phyloP scores from a whole-genome alignment of 2,888 invertebrate species.

The Agriopis aurantiaria region DNA sequence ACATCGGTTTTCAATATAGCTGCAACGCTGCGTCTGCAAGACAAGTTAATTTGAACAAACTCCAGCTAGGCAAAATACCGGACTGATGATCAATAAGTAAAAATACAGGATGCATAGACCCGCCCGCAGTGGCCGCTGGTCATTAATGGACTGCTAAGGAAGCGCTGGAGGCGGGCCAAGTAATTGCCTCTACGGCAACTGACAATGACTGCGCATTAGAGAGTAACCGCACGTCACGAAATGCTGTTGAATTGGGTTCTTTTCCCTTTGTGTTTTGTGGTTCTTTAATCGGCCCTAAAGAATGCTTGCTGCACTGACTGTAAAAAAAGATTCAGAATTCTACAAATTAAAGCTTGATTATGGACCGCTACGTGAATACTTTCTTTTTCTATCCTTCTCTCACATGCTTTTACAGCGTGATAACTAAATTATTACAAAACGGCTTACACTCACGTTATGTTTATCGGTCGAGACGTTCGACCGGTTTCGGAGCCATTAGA shows the following conservation, averaged over 20 bases:
- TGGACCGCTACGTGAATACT: too few species aligned
- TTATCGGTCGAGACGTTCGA: too few species aligned
- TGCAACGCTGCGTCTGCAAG: not conserved
- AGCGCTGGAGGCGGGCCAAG: constrained; percentile 51
- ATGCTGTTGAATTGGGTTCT: not conserved
- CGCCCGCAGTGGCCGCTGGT: constrained; percentile 18
- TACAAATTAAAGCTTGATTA: too few species aligned
- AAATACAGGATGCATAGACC: constrained; percentile 31
- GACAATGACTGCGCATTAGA: constrained; percentile 39
- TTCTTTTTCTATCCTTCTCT: too few species aligned
- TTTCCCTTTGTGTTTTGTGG: constrained; percentile 5
- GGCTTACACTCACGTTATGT: too few species aligned
- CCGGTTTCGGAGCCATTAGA: too few species aligned
- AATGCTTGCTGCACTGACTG: not conserved
- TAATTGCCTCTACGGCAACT: constrained; percentile 55
- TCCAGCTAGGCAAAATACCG: not conserved
- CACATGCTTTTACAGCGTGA: too few species aligned
- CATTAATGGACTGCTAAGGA: constrained; percentile 52
- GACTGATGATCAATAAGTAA: constrained; percentile 1
- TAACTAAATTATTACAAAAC: too few species aligned
- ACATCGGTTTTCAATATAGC: too few species aligned
- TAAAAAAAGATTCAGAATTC: not conserved
- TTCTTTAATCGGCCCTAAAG: not conserved
- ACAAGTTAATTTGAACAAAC: not conserved
- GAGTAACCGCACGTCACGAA: constrained; percentile 6